phyloP scores from a whole-genome alignment of 2,888 invertebrate species.

The Phalera bucephala region DNA sequence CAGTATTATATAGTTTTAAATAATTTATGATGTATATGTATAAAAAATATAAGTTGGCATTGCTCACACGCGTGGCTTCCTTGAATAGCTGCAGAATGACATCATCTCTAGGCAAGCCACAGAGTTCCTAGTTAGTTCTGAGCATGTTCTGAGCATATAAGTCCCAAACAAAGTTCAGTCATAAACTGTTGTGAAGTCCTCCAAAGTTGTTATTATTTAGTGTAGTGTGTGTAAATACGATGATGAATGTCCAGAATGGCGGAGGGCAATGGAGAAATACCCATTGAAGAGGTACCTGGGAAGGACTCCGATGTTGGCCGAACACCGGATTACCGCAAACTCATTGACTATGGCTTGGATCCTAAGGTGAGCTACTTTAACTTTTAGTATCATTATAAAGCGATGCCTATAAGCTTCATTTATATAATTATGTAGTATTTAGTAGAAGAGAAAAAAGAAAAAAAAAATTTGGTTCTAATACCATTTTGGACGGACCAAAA shows the following conservation, averaged over 20 bases:
- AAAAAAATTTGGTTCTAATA: neutral
- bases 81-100: conserved; percentile 70
- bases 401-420: neutral
- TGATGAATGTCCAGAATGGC: conserved; percentile 87
- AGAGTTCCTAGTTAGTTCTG: conserved; percentile 45
- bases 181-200: conserved; percentile 31
- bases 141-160: conserved; percentile 38
- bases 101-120: conserved; percentile 65
- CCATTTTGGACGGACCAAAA: too few relatives aligned
- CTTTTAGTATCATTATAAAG: neutral
- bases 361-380: conserved; percentile 86
- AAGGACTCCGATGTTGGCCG: conserved; percentile 87
- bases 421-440: neutral
- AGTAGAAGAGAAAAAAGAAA: neutral
- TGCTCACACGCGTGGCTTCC: conserved; percentile 68
- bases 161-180: conserved; percentile 35
- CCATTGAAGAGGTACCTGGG: conserved; percentile 88
- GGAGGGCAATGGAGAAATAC: conserved; percentile 93
- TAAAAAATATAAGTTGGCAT: conserved; percentile 34
- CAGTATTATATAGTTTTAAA: conserved; percentile 24
- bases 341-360: conserved; percentile 97
- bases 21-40: conserved; percentile 18
- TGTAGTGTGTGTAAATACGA: conserved; percentile 68
- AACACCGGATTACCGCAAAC: conserved; percentile 96
- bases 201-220: conserved; percentile 32